Evolutionary conservation across 2,888 invertebrate species (phyloP), one percentile per base, ranked within the genome.

Genomic region (Caenorhabditis sinica): DNA sequence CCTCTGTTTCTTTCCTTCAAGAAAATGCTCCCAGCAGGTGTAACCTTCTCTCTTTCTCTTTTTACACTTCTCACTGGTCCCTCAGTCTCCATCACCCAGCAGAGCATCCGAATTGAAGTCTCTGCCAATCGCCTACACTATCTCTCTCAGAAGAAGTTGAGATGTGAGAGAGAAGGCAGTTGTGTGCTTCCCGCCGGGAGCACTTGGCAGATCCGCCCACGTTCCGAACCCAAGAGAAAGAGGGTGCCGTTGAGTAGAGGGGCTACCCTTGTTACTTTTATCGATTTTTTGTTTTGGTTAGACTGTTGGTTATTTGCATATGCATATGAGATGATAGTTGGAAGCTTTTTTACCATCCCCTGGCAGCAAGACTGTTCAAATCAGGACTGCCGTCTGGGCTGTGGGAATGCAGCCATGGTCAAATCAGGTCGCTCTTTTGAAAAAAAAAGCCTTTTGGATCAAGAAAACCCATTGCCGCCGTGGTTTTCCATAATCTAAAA

Each of bases 171-270:
- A 23, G 23, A 23, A 30, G 43, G 43, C 63, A 43, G 63, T 25
- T 61, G 61, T 61, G 36, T 28, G n/a, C 40, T 43, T n/a, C 28
- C 65, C 23, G 25, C 25, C 65, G 28, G 65, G 65, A 65, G 28
- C 65, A 45, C 65, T 45, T 43, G 63, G 63, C 63, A 63, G 25
- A 65, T 65, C 65, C 65, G 65, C 65, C 65, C 65, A 65, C 65
- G 65, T 65, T 65, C 63, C 30, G 45, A 43, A 36, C 61, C 61
- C 17, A 17, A 40, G 40, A 40, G 49, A 49, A 5, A 15, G 4
- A 5, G 49, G 49, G 49, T 49, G 20, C 20, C 36, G 5, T n/a
- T 6, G 13, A 36, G 40, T 13, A 13, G 13, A 28, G 9, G 23
- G 23, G 43, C 11, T 23, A 40, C 43, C 25, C 28, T 25, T 65